phyloP scores from a whole-genome alignment of 2,113 vertebrate genomes.

The Rana temporaria region DNA sequence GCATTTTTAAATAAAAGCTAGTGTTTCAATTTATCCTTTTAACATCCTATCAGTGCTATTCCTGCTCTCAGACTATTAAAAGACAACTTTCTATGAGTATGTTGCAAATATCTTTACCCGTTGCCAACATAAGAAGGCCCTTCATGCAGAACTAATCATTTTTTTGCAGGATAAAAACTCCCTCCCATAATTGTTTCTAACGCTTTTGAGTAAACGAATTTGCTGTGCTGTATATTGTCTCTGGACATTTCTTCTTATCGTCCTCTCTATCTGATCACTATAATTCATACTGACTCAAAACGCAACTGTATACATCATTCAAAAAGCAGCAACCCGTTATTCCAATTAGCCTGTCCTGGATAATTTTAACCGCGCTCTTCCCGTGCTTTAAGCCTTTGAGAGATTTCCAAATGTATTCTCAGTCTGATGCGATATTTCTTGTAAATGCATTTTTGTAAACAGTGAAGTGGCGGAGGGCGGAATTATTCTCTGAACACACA shows the following conservation, averaged over 20 bases:
- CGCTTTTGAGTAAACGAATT: neutral
- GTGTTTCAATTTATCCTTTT: too few relatives aligned
- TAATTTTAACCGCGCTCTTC: conserved; percentile 30
- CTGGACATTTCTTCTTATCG: conserved; percentile 9
- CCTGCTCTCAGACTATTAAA: too few relatives aligned
- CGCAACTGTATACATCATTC: conserved; percentile 17
- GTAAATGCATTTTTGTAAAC: conserved; percentile 55
- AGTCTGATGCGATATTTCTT: conserved; percentile 43
- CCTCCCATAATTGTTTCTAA: neutral
- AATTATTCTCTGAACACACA: conserved; percentile 55
- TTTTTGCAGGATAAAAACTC: too few relatives aligned
- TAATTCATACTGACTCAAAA: conserved; percentile 19
- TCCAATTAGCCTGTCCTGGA: conserved; percentile 10
- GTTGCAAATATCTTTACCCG: too few relatives aligned
- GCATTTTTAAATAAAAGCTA: too few relatives aligned
- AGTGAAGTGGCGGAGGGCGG: conserved; percentile 54
- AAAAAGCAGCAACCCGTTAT: neutral
- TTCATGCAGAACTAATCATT: too few relatives aligned
- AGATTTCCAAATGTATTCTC: conserved; percentile 27
- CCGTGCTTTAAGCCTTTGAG: neutral
- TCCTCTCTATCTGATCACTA: conserved; percentile 29
- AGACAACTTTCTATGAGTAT: too few relatives aligned
- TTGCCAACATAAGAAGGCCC: too few relatives aligned
- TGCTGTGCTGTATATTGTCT: conserved; percentile 1
- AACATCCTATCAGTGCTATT: too few relatives aligned